Base-by-base conservation (phyloP, 2,888 invertebrate genomes). In the Cheilosia vulpina region DNA sequence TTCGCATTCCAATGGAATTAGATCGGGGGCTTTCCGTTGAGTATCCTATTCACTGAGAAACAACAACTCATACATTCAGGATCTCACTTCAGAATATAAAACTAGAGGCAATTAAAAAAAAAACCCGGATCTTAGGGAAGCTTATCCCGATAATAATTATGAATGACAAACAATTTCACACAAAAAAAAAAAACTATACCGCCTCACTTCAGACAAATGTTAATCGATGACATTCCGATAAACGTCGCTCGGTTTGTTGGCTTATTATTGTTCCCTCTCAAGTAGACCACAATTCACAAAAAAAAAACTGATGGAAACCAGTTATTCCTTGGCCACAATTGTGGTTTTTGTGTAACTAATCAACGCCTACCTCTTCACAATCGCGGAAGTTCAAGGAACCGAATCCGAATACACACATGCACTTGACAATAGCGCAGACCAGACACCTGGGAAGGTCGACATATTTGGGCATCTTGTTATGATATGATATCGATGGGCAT, bases 91-190 rank as follows among this genome's bases (percentile, higher is more conserved):
- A 47, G 2, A 47, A 24, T 15, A 52, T 52, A 15, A 52, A 58
- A 27, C 24, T 43, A 19, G 24, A 62, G 27, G 13, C 17, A n/a
- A 57, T 0, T 7, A 13, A 4, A 68, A 57, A 58, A 75, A 60
- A 58, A 68, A 76, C 76, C 76, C 76, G 76, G 76, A 76, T 76
- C 76, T 68, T 68, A 55, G 50, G 65, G 65, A 75, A 66, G 75
- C 50, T 43, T 68, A 76, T 76, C 66, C 66, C 66, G 66, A 68
- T 52, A 66, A 68, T 50, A 60, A 58, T 58, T 68, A 24, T 43
- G 60, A 60, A 66, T 47, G 17, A 31, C 65, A 58, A 13, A 4
- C 27, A 41, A 13, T 19, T 27, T 41, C 17, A 45, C 34, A 45
- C n/a, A 63, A 27, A 73, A 45, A 55, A 19, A 45, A 55, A 17